Percentiles rank a stretch among this genome's conserved stretches.
These are phyloP conservation scores for Zeuzera pyrina DNA, from an alignment of 2,888 invertebrate species.

Conservation along the genomic window DNA sequence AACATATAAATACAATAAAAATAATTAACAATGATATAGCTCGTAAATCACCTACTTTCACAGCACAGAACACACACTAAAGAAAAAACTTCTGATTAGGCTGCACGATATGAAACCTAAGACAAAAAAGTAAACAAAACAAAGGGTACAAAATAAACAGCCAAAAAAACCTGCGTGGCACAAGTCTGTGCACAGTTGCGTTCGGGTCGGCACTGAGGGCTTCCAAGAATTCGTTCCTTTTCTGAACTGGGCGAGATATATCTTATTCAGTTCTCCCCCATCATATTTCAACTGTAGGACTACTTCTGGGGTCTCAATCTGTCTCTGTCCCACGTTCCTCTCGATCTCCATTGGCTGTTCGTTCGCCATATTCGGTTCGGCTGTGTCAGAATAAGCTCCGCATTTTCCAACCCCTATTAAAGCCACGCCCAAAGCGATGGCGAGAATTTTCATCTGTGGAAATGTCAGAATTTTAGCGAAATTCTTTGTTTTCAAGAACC, in stretches of 20 bases:
- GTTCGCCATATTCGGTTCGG: constrained; percentile 18
- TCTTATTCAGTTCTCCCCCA: constrained; percentile 58
- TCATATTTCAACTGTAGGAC: constrained; percentile 62
- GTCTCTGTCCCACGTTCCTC: constrained; percentile 30
- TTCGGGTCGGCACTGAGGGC: constrained; percentile 48
- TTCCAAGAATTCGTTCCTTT: constrained; percentile 31
- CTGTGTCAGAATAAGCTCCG: constrained; percentile 16
- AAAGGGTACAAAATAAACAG: constrained; percentile 7
- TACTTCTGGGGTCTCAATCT: constrained; percentile 47
- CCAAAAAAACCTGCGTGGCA: constrained; percentile 55
- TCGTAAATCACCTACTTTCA: constrained; percentile 5
- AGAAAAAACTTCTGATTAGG: constrained; percentile 14
- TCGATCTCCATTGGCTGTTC: constrained; percentile 31
- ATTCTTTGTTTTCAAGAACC: no score
- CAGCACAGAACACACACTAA: constrained; percentile 6
- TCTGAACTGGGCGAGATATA: constrained; percentile 61
- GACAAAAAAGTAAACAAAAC: constrained; percentile 17
- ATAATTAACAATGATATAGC: constrained; percentile 13
- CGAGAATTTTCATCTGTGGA: constrained; percentile 38
- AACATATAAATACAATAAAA: no score
- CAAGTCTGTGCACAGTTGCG: constrained; percentile 55
- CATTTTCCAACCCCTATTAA: constrained; percentile 23
- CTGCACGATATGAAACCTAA: no score
- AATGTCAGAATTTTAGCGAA: no score
- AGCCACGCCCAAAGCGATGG: constrained; percentile 46